Percentiles rank a stretch among this genome's conserved stretches.
Conservation (phyloP, 2,888 invertebrate species). For the Caradrina kadenii region DNA sequence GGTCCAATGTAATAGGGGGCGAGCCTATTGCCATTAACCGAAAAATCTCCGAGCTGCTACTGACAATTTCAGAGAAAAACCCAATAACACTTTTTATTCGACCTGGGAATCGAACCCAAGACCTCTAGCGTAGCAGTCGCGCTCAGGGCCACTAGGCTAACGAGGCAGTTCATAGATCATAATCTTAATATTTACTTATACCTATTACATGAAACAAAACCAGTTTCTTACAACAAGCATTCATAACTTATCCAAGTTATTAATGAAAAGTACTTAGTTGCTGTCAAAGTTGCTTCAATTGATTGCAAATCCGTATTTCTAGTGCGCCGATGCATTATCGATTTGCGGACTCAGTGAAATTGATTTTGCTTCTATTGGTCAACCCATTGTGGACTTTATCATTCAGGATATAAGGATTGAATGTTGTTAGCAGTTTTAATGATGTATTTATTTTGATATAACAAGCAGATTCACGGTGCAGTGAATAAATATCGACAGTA, state of each 20-base stretch:
- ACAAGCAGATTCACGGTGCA: slow-evolving; percentile 61
- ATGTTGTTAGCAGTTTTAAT: background rate
- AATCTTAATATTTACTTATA: slow-evolving; percentile 48
- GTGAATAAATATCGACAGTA: slow-evolving; percentile 55
- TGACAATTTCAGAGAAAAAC: too few relatives aligned
- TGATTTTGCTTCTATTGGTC: slow-evolving; percentile 28
- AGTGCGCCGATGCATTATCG: slow-evolving; percentile 34
- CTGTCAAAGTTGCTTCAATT: slow-evolving; percentile 53
- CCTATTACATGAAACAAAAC: slow-evolving; percentile 39
- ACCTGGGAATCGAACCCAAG: too few relatives aligned
- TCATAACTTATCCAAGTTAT: slow-evolving; percentile 51
- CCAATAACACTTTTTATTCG: too few relatives aligned
- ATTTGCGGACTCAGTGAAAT: slow-evolving; percentile 41
- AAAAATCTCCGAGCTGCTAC: too few relatives aligned
- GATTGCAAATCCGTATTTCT: slow-evolving; percentile 57
- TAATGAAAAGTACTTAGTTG: slow-evolving; percentile 56
- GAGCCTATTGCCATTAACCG: too few relatives aligned
- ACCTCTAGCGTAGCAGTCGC: too few relatives aligned
- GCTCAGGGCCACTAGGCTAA: too few relatives aligned
- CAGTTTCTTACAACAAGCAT: slow-evolving; percentile 42
- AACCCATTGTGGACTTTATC: slow-evolving; percentile 24
- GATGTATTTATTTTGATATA: slow-evolving; percentile 55
- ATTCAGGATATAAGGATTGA: background rate
- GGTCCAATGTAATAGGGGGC: too few relatives aligned
- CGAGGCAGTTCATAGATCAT: slow-evolving; percentile 51